phyloP scores from a whole-genome alignment of 2,113 vertebrate genomes.

The Dicentrarchus labrax region DNA sequence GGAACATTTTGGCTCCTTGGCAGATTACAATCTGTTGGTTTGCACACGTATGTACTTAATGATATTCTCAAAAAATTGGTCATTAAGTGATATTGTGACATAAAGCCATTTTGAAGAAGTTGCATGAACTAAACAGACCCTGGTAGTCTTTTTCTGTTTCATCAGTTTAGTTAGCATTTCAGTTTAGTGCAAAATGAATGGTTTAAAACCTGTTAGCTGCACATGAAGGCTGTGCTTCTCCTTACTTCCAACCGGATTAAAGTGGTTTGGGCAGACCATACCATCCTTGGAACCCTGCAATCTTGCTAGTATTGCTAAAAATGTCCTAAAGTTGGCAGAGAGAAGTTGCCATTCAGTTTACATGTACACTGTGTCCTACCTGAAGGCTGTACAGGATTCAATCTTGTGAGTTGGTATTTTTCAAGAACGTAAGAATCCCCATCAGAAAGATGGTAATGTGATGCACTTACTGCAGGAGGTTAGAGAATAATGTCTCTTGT shows the following conservation, averaged over 20 bases:
- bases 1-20: background rate
- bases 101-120: background rate
- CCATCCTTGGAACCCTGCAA: constrained; percentile 29
- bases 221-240: background rate
- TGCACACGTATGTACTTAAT: background rate
- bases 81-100: background rate
- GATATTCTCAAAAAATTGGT: background rate
- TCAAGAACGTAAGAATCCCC: constrained; percentile 50
- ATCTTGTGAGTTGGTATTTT: constrained; percentile 54
- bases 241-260: constrained; percentile 25
- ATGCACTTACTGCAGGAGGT: constrained; percentile 26
- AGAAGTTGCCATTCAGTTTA: constrained; percentile 38
- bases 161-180: background rate
- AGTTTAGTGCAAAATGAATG: background rate
- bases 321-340: constrained; percentile 35
- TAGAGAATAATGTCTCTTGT: constrained; percentile 45
- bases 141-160: background rate
- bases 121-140: background rate
- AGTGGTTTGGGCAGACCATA: constrained; percentile 3
- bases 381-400: constrained; percentile 50
- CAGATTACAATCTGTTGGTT: background rate
- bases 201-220: background rate
- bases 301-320: constrained; percentile 47
- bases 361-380: constrained; percentile 45
- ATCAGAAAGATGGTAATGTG: constrained; percentile 43